Evolutionary conservation across 2,113 vertebrate species (phyloP), one percentile per base, ranked within the genome.

Genomic region (Etia nguti): DNA sequence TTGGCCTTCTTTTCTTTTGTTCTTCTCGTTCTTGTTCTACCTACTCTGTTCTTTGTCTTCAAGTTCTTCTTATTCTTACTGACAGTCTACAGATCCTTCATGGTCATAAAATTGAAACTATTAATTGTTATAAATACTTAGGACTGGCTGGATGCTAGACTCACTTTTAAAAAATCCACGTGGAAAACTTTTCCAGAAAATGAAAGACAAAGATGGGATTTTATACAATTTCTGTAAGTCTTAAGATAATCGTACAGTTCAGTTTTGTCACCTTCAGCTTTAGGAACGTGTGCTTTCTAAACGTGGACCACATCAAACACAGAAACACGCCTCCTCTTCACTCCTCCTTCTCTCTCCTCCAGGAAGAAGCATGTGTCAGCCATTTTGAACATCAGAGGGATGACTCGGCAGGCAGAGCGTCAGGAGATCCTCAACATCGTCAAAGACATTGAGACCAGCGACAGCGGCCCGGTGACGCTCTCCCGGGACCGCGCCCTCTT

Each of bases 351-450:
- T 15, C 16, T 73, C 15, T 0, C 15, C 43, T 18, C 0, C 88
- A 99, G 98, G 92, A 96, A 96, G 89, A 97, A 97, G 82, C 98
- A 99, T 1, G 96, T 98, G 83, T 97, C 97, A 0, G 97, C 97
- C 38, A 94, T 98, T 15, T 86, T 99, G 55, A 97, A 98, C 54
- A 94, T 98, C 24, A 96, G 98, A 0, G 98, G 98, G 2, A 94
- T 96, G 87, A 97, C 95, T 3, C 95, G 95, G 7, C 94, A 96
- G 10, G 85, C 89, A 0, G 95, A 96, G 41, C 96, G 98, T 0
- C 97, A 98, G 38, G 97, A 97, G 94, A 97, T 99, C 90, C 92
- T 99, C 83, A 97, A 97, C 1, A 96, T 98, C 18, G 93, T 98
- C 60, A 96, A 96, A 73, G 97, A 98, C 90, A 93, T 98, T 83